Base-by-base conservation (phyloP, 2,113 vertebrate genomes). In the Pseudorhombus dupliciocellatus region DNA sequence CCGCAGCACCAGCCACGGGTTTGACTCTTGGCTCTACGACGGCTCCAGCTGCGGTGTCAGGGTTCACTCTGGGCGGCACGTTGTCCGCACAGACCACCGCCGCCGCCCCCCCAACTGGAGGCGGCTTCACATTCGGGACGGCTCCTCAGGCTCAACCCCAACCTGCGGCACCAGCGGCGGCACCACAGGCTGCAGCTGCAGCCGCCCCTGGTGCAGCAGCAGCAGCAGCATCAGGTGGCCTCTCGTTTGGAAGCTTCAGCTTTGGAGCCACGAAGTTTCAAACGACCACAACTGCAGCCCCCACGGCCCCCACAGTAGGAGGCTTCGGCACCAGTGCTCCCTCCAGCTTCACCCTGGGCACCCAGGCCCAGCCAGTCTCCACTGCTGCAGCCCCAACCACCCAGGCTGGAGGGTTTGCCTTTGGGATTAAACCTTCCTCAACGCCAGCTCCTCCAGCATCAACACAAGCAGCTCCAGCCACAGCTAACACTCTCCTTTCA, bases 381-480 rank as follows among this genome's bases (percentile, higher is more conserved):
- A 21, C 78, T 0, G 57, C 65, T 25, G 65, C 89, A 0, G 67
- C 88, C 7, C 20, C 89, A 7, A 20, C 85, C 15, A 70, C 22
- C 67, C 93, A 90, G 70, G 87, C 81, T 16, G 85, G 91, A 7
- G 52, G 89, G 1, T 92, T 96, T 59, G 24, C 84, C 54, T 95
- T 96, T 86, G 94, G 94, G 18, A 65, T 93, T 51, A 97, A 97
- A 83, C 91, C 93, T 4, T 90, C 93, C 87, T 83, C 94, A 1
- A 80, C 92, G 5, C 92, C 93, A 0, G 79, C 93, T 0, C 76
- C 95, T 6, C 31, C 90, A 53, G 88, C 80, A 4, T 57, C 62
- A 0, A 88, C 92, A 4, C 84, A 93, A 61, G 73, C 75, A 0
- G 83, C 83, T 4, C 66, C 92, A 2, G 67, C 92, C 5, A 11